Conservation (phyloP, 2,113 vertebrate species). For the Eulacestoma nigropectus region DNA sequence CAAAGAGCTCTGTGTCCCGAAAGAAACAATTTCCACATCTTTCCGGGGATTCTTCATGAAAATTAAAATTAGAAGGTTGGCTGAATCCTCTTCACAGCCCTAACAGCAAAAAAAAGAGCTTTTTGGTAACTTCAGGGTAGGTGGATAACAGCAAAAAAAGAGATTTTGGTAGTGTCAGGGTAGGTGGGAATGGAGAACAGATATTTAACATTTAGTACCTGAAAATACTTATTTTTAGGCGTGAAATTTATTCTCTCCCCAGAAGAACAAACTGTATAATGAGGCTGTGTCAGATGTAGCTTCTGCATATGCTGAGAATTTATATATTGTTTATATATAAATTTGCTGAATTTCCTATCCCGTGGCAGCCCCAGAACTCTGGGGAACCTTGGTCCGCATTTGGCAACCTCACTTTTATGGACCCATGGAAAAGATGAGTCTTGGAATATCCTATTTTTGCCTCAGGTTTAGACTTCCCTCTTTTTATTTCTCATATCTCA, state of each 20-base stretch:
- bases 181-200: not conserved
- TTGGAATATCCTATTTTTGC: not conserved
- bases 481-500: not conserved
- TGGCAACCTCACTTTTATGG: not conserved
- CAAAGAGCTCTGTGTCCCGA: not conserved
- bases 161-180: not conserved
- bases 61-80: not conserved
- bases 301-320: not conserved
- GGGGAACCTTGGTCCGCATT: not conserved
- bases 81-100: not conserved
- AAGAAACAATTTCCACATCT: not conserved
- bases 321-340: not conserved
- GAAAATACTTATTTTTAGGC: not conserved
- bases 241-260: not conserved
- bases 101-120: too few relatives aligned
- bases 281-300: not conserved
- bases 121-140: not conserved
- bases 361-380: not conserved
- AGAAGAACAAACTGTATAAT: not conserved
- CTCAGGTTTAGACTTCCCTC: not conserved
- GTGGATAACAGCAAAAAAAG: not conserved
- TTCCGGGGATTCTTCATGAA: not conserved
- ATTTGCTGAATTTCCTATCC: not conserved
- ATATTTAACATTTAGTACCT: not conserved
- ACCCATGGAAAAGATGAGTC: not conserved